Conservation (phyloP, 2,113 vertebrate genomes). For the Campylorhamphus procurvoides region DNA sequence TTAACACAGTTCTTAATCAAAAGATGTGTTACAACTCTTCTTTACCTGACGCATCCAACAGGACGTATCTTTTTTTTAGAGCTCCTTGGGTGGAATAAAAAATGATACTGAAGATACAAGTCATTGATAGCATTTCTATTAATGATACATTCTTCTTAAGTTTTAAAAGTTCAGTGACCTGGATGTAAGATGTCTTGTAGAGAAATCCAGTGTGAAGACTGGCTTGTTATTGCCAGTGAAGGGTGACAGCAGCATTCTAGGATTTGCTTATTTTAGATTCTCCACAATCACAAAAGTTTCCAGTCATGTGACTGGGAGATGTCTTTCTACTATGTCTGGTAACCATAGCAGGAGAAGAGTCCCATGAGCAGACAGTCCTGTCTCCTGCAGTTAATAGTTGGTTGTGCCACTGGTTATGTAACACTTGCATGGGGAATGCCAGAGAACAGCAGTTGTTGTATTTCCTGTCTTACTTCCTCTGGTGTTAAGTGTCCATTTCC, state of each 20-base stretch:
- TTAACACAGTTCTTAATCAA: constrained; percentile 78
- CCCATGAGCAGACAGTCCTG: neutral
- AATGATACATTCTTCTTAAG: neutral
- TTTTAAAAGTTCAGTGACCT: neutral
- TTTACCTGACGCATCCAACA: constrained; percentile 77
- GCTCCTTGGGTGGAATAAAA: constrained; percentile 11
- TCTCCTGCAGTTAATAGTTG: neutral
- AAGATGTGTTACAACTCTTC: constrained; percentile 71
- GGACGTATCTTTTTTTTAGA: constrained; percentile 87
- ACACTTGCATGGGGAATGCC: neutral
- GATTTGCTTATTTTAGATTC: neutral
- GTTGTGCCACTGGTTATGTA: neutral
- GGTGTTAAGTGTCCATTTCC: neutral
- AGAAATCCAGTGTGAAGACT: neutral
- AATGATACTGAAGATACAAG: neutral
- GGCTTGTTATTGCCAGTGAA: neutral
- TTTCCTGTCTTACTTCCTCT: neutral
- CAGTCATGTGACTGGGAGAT: neutral
- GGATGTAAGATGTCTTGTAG: neutral
- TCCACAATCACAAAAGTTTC: neutral
- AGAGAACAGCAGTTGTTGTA: neutral
- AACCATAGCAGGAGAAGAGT: neutral
- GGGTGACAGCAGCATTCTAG: neutral
- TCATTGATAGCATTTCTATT: neutral
- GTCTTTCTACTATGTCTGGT: neutral